Conservation (phyloP, 1,140 invertebrate species). For the Hormaphis cornu region DNA sequence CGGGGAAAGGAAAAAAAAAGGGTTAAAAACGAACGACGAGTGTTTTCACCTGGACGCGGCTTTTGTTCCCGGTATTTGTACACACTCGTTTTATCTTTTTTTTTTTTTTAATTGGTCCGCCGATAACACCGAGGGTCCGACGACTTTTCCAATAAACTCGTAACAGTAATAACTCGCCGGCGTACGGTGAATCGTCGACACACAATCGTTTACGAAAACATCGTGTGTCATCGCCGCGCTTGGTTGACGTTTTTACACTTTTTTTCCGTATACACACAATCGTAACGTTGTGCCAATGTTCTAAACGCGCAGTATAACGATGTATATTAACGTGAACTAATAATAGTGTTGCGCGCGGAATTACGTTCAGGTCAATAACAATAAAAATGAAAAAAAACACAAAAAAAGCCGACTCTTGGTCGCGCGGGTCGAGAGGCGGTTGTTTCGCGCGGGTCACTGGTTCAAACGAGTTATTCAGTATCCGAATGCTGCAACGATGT, state of each 20-base stretch:
- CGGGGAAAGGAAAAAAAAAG: constrained; percentile 67
- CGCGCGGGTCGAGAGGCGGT: too few species aligned
- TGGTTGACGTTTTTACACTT: background rate
- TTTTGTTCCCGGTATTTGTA: constrained; percentile 20
- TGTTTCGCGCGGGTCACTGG: too few species aligned
- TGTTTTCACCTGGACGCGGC: constrained; percentile 74
- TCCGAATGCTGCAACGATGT: too few species aligned
- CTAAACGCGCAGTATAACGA: background rate
- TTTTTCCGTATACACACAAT: background rate
- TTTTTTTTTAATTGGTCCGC: constrained; percentile 20
- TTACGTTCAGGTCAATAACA: too few species aligned
- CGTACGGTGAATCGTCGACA: constrained; percentile 6
- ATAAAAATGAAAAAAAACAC: too few species aligned
- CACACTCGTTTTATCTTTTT: background rate
- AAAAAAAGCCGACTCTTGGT: too few species aligned
- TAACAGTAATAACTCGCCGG: background rate
- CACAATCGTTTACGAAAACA: constrained; percentile 29
- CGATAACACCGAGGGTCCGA: background rate
- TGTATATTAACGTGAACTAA: too few species aligned
- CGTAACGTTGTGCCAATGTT: background rate
- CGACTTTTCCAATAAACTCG: constrained; percentile 15
- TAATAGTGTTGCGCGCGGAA: too few species aligned
- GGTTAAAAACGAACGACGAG: constrained; percentile 78
- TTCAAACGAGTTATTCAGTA: too few species aligned
- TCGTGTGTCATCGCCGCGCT: background rate